These are phyloP conservation scores for Lophotis ruficrista DNA, from an alignment of 2,113 vertebrate genomes.

Conservation along the genomic window DNA sequence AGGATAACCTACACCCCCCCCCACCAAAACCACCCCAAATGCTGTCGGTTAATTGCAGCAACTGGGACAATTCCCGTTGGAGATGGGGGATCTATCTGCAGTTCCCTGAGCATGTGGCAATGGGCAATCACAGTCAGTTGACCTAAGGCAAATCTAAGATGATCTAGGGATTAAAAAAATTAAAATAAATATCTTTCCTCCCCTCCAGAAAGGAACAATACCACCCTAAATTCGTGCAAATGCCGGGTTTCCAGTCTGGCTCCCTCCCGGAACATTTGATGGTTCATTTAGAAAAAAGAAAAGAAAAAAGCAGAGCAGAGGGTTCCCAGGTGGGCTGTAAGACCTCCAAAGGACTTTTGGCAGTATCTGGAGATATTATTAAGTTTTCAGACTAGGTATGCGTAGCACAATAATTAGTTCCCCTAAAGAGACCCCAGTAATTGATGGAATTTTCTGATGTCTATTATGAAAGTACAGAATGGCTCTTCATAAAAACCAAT, in stretches of 20 bases:
- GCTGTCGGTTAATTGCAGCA: not conserved
- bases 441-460: constrained; percentile 1
- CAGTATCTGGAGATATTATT: constrained; percentile 36
- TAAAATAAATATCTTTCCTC: not conserved
- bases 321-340: not conserved
- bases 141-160: not conserved
- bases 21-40: not conserved
- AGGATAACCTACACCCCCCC: not conserved
- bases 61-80: not conserved
- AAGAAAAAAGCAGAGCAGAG: not conserved
- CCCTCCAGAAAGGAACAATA: not conserved
- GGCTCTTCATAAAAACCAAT: not conserved
- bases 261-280: not conserved
- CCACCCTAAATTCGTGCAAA: not conserved
- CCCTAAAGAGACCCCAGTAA: constrained; percentile 52
- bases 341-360: constrained; percentile 36
- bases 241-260: rapidly evolving
- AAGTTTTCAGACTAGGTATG: constrained; percentile 47
- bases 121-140: not conserved
- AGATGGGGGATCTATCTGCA: not conserved
- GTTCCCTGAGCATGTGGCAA: not conserved
- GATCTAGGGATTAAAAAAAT: not conserved
- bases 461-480: not conserved
- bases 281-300: not conserved
- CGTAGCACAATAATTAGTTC: constrained; percentile 20